Base-by-base conservation (phyloP, 2,113 vertebrate species). In the Naja naja region DNA sequence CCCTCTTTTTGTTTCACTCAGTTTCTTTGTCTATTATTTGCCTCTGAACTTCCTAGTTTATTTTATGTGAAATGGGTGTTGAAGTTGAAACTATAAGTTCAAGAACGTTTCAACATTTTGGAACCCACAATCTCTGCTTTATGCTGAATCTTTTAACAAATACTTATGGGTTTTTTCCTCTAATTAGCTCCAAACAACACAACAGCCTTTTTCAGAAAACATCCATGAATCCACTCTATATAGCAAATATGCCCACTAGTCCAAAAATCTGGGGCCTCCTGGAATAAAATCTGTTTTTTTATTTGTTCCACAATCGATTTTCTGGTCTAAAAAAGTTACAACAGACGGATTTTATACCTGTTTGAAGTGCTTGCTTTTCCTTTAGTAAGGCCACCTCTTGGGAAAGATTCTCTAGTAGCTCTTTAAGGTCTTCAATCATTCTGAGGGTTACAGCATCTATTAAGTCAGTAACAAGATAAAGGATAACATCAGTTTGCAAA, bases 361-460 rank as follows among this genome's bases (percentile, higher is more conserved):
- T 98, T 96, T 99, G 99, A 92, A 99, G 97, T 0, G 99, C 98
- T 96, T 99, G 99, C 53, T 99, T 98, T 91, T 99, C 99, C 97
- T 99, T 99, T 95, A 99, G 96, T 3, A 98, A 93, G 47, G 98
- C 97, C 90, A 99, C 97, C 94, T 99, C 99, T 94, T 98, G 97
- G 30, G 98, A 90, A 58, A 99, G 98, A 91, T 96, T 95, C 23
- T 99, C 96, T 93, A 99, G 97, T 96, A 97, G 98, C 93, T 96
- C 98, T 96, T 98, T 98, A 20, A 99, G 95, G 3, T 98, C 97
- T 96, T 98, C 98, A 30, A 99, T 95, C 95, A 98, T 98, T 95
- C 97, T 95, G 1, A 98, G 95, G 89, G 86, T 98, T 53, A 97
- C 96, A 10, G 53, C 94, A 60, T 98, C 98, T 98, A 94, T 88